These are phyloP conservation scores for Trichonephila clavata DNA, from an alignment of 1,140 invertebrate genomes.

Conservation along the genomic window DNA sequence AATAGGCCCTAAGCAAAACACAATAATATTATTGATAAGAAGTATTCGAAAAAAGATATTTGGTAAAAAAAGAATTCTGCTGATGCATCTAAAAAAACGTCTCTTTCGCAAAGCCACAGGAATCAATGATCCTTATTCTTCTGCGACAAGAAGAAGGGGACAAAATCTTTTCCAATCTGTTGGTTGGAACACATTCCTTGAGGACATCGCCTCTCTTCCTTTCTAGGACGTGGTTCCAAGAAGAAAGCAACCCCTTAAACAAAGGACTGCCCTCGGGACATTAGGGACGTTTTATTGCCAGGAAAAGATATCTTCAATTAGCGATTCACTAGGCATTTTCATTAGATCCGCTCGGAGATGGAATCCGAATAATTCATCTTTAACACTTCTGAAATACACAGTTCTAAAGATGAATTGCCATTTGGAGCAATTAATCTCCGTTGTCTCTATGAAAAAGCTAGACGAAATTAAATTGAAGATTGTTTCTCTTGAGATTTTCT, in stretches of 20 bases:
- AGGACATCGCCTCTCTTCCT: background rate
- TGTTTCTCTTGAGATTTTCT: background rate
- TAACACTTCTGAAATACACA: background rate
- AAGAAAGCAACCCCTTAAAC: background rate
- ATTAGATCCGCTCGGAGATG: background rate
- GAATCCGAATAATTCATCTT: background rate
- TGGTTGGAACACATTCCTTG: constrained; percentile 8
- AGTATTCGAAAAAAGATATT: too few species aligned
- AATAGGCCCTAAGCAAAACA: too few species aligned
- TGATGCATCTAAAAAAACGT: background rate
- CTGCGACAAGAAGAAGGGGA: background rate
- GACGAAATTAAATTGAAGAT: background rate
- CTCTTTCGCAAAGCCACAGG: background rate
- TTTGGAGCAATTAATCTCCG: background rate
- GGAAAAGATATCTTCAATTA: background rate
- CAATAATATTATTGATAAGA: too few species aligned
- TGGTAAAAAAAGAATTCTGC: background rate
- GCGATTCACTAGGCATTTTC: background rate
- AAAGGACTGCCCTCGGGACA: background rate
- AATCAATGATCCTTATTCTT: constrained; percentile 18
- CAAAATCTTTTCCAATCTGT: background rate
- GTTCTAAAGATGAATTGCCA: background rate
- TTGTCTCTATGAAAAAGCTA: background rate
- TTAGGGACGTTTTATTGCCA: background rate
- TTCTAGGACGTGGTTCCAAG: background rate